These are phyloP conservation scores for Pituophis catenifer DNA, from an alignment of 2,113 vertebrate genomes.

Conservation along the genomic window DNA sequence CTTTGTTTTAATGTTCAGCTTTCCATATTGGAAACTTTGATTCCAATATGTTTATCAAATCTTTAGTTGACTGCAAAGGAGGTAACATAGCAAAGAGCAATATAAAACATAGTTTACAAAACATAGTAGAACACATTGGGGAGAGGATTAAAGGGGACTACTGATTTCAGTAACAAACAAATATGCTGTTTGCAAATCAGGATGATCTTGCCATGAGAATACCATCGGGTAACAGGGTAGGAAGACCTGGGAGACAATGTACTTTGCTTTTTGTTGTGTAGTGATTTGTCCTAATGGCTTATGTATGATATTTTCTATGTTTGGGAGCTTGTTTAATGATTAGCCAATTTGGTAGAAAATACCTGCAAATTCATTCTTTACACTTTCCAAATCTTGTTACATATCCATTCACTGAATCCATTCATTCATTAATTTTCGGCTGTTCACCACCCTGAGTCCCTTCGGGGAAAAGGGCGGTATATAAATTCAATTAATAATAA, in stretches of 20 bases:
- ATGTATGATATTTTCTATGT: too few species aligned
- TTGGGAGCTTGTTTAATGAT: too few species aligned
- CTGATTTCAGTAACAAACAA: neutral
- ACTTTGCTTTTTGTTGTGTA: neutral
- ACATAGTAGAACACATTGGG: neutral
- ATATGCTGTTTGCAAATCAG: neutral
- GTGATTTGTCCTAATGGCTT: too few species aligned
- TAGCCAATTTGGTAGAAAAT: too few species aligned
- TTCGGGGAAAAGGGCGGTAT: too few species aligned
- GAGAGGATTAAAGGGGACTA: neutral
- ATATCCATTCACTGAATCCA: too few species aligned
- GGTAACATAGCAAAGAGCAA: neutral
- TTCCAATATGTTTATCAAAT: neutral
- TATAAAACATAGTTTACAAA: neutral
- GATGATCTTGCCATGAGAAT: neutral
- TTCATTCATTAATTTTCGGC: too few species aligned
- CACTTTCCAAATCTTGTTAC: too few species aligned
- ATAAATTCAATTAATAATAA: too few species aligned
- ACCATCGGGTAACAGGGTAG: neutral
- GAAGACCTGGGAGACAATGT: neutral
- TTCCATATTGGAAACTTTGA: neutral
- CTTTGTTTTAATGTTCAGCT: neutral
- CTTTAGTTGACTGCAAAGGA: neutral
- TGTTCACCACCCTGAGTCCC: too few species aligned
- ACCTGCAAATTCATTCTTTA: too few species aligned